Evolutionary conservation across 2,113 vertebrate species (phyloP), one percentile per base, ranked within the genome.

Genomic region (Takifugu bimaculatus): DNA sequence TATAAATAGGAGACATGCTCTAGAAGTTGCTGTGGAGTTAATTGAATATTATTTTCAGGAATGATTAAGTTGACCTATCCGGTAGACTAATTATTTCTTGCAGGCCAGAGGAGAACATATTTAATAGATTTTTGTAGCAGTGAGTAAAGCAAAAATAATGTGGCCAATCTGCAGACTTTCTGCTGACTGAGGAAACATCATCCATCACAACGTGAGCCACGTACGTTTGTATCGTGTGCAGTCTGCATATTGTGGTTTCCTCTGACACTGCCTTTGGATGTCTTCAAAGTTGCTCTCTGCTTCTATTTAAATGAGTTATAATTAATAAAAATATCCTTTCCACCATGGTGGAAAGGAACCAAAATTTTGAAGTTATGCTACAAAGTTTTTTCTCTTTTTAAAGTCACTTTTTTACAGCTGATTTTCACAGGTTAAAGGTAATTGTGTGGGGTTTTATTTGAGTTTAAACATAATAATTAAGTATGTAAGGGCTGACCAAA

Each of bases 21-120:
- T 85, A 84, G 79, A 89, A 87, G 85, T 87, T 89, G 78, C 72
- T 28, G 84, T 74, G 60, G 74, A 89, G 84, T 88, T 91, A 90
- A 90, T 89, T 90, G 87, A 90, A 90, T 89, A 90, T 91, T 90
- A 91, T 91, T 90, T 92, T 87, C 88, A 90, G 90, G 88, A 91
- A 90, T 90, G 87, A 90, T 90, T 85, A 88, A 88, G 83, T 88
- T 91, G 88, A 90, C 88, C 89, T 89, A 90, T 90, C 77, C 86
- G 76, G 75, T 68, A 88, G 80, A 89, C 85, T 91, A 90, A 92
- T 92, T 91, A 89, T 90, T 85, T 86, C 76, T 89, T 64, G 75
- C 81, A 81, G 74, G 77, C 80, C 84, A 80, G 80, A 72, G 63
- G 75, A 82, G 84, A 79, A 82, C 72, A 55, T 78, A 72, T 86